phyloP scores from a whole-genome alignment of 2,797 vertebrate genomes.

The Poeciliopsis paucimaculata region DNA sequence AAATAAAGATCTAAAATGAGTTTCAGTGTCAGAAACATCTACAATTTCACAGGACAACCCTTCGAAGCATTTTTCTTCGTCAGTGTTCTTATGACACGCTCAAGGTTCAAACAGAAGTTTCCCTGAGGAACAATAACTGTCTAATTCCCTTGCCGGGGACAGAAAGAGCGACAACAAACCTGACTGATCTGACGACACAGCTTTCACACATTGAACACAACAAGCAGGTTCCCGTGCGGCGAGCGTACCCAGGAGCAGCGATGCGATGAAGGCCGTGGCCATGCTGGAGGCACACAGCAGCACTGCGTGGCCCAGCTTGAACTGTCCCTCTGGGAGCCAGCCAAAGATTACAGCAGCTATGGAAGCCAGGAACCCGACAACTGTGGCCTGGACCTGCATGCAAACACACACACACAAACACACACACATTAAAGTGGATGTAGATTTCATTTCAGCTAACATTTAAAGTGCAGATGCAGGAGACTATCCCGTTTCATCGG shows the following conservation, averaged over 20 bases:
- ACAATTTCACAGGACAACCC: not conserved
- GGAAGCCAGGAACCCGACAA: constrained; percentile 97
- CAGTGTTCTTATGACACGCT: not conserved
- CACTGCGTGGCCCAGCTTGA: constrained; percentile 90
- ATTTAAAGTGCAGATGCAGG: not conserved
- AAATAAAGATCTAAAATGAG: not conserved
- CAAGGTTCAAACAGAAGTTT: not conserved
- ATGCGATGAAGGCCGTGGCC: constrained; percentile 96
- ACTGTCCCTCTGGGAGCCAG: constrained; percentile 97
- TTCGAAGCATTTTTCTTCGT: not conserved
- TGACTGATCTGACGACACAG: not conserved
- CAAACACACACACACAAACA: constrained; percentile 31
- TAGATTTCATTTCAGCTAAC: not conserved
- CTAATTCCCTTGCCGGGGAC: not conserved
- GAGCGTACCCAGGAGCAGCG: constrained; percentile 88
- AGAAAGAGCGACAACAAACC: not conserved
- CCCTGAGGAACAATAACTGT: not conserved
- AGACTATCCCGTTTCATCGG: not conserved
- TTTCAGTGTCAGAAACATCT: not conserved
- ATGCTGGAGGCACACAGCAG: constrained; percentile 97
- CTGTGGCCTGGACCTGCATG: constrained; percentile 94
- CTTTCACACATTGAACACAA: not conserved
- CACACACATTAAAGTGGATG: not conserved
- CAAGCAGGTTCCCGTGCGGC: constrained; percentile 40
- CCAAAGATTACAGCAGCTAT: constrained; percentile 95